Percentiles rank a stretch among this genome's conserved stretches.
These are phyloP conservation scores for Aphaenogaster ashmeadi DNA, from an alignment of 1,140 invertebrate species.

Conservation along the genomic window DNA sequence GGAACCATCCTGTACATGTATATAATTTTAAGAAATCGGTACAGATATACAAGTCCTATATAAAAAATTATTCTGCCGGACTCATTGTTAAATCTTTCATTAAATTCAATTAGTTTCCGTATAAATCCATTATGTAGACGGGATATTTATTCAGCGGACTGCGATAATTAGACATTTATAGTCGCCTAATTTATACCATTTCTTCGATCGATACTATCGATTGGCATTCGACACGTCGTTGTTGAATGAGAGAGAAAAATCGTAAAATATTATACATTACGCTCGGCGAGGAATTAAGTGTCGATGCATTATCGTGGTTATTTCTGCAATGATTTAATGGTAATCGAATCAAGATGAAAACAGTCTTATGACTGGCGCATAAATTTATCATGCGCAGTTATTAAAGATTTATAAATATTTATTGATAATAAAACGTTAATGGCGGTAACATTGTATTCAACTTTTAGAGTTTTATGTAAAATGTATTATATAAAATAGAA, in stretches of 20 bases:
- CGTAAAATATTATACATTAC: conserved; percentile 6
- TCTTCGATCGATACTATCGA: conserved; percentile 23
- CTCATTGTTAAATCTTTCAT: conserved; percentile 19
- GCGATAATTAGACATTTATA: conserved; percentile 36
- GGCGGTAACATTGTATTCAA: neutral
- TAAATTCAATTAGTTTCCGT: conserved; percentile 12
- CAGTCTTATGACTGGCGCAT: neutral
- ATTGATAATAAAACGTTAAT: conserved; percentile 30
- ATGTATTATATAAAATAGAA: neutral
- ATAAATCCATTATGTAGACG: neutral
- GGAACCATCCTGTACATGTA: no score
- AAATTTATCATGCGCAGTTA: conserved; percentile 10
- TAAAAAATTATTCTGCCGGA: conserved; percentile 7
- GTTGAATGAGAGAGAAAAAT: conserved; percentile 34
- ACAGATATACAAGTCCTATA: neutral
- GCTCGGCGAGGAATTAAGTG: conserved; percentile 16
- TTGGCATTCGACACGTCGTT: conserved; percentile 37
- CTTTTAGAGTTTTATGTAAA: neutral
- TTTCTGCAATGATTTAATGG: conserved; percentile 45
- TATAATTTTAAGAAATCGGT: neutral
- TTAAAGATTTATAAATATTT: conserved; percentile 46
- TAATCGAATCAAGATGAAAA: conserved; percentile 45
- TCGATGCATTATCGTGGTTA: conserved; percentile 37
- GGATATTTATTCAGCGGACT: conserved; percentile 35
- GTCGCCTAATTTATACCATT: conserved; percentile 46